phyloP scores from a whole-genome alignment of 2,113 vertebrate species.

The Anhinga anhinga region DNA sequence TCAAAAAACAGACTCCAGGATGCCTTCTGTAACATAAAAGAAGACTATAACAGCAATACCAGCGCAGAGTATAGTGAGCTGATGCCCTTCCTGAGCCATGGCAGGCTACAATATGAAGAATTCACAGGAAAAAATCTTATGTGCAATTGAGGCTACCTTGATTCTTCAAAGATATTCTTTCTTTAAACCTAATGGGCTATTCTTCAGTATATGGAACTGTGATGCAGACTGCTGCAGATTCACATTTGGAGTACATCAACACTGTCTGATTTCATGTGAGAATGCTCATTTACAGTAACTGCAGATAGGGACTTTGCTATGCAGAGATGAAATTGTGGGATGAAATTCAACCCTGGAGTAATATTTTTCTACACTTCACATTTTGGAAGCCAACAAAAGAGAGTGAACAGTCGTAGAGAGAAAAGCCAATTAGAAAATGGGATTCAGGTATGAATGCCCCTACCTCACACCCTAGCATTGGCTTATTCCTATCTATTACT shows the following conservation, averaged over 20 bases:
- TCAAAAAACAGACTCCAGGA: neutral
- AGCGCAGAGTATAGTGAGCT: neutral
- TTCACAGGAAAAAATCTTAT: accelerated
- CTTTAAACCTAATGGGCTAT: neutral
- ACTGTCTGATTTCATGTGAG: neutral
- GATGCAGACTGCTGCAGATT: neutral
- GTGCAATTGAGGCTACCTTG: neutral
- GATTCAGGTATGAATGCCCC: neutral
- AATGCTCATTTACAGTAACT: neutral
- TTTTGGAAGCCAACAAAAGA: neutral
- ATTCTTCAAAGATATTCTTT: neutral
- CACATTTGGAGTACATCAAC: neutral
- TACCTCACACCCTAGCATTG: neutral
- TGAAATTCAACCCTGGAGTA: neutral
- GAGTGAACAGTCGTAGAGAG: neutral
- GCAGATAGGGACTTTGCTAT: neutral
- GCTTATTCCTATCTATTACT: neutral
- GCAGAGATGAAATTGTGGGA: neutral
- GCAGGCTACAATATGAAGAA: neutral
- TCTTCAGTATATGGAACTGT: neutral
- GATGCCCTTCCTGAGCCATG: neutral
- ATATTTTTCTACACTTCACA: neutral
- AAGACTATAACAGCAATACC: neutral
- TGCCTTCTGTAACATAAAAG: neutral
- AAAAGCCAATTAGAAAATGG: neutral